Conservation (phyloP, 1,140 invertebrate genomes). For the Oncopodura yosiiana region DNA sequence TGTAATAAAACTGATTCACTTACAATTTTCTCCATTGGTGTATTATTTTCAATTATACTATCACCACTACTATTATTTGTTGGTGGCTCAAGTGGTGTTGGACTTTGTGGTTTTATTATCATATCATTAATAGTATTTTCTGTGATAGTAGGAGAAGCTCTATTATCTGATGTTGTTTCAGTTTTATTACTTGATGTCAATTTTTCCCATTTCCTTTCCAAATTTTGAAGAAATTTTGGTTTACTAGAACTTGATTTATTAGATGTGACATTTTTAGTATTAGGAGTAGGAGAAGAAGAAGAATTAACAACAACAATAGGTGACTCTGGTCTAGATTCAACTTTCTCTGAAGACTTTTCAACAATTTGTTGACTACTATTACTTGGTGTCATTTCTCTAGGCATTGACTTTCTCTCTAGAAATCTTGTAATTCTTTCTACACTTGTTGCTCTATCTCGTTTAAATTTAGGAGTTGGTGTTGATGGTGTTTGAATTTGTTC, state of each 20-base stretch:
- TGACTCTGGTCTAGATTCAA: not conserved
- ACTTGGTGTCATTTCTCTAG: slow-evolving; percentile 14
- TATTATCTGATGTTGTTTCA: too few relatives aligned
- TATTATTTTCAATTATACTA: not conserved
- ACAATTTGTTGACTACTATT: not conserved
- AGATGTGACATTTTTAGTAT: slow-evolving; percentile 41
- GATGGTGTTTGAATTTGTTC: too few relatives aligned
- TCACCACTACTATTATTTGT: not conserved
- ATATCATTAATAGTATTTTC: too few relatives aligned
- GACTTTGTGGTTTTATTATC: not conserved
- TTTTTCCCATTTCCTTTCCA: slow-evolving; percentile 45
- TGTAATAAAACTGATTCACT: slow-evolving; percentile 30
- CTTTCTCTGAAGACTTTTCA: slow-evolving; percentile 1
- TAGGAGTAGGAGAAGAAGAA: not conserved
- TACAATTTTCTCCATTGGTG: not conserved
- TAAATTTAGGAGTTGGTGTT: slow-evolving; percentile 1
- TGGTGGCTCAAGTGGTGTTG: not conserved
- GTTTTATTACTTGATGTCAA: slow-evolving; percentile 36
- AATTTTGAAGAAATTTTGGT: slow-evolving; percentile 41
- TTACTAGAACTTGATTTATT: slow-evolving; percentile 50
- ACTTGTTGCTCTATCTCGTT: slow-evolving; percentile 25
- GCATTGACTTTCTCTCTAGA: slow-evolving; percentile 28
- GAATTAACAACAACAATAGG: not conserved
- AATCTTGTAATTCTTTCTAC: slow-evolving; percentile 31
- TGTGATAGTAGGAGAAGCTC: not conserved